Base-by-base conservation (phyloP, 2,888 invertebrate species). In the Agrotis segetum region DNA sequence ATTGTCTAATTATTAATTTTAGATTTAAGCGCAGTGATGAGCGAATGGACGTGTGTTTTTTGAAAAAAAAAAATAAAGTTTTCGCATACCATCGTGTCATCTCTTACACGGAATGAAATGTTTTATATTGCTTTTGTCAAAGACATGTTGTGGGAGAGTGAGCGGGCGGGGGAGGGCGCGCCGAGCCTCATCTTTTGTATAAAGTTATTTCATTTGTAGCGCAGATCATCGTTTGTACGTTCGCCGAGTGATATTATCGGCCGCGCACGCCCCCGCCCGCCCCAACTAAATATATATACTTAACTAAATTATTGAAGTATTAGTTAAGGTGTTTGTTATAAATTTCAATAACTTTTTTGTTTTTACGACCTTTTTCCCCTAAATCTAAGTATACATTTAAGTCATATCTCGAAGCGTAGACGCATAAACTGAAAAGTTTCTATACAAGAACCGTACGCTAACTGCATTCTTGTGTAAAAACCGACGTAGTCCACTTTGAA, bases 1-100 rank as follows among this genome's bases (percentile, higher is more conserved):
- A 96, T 96, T 96, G 95, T 95, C 95, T 96, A 96, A 96, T 96
- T 94, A 96, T 95, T 96, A 96, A 96, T 96, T 96, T 95, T 95
- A 95, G 96, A 94, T 93, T 91, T 96, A 96, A 96, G 96, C 94
- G 95, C 95, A 92, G 93, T 93, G 92, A 92, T 92, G 96, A 95
- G 95, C 95, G 95, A 95, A 95, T 95, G 96, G 94, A 92, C 90
- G 95, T 92, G 95, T 95, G 95, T 94, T 94, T 95, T 95, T 95
- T 93, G 92, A 93, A 94, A 92, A 91, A 88, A n/a, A 92, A 92
- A 92, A 91, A 89, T 85, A 89, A 92, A 93, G 91, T 90, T 91
- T 93, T 95, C 95, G 95, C 95, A 93, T 94, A 94, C 93, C 95
- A 93, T 95, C 95, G 95, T 95, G 95, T 94, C 95, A 91, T 92